Evolutionary conservation across 2,888 invertebrate species (phyloP), one percentile per base, ranked within the genome.

Genomic region (Lagria hirta): DNA sequence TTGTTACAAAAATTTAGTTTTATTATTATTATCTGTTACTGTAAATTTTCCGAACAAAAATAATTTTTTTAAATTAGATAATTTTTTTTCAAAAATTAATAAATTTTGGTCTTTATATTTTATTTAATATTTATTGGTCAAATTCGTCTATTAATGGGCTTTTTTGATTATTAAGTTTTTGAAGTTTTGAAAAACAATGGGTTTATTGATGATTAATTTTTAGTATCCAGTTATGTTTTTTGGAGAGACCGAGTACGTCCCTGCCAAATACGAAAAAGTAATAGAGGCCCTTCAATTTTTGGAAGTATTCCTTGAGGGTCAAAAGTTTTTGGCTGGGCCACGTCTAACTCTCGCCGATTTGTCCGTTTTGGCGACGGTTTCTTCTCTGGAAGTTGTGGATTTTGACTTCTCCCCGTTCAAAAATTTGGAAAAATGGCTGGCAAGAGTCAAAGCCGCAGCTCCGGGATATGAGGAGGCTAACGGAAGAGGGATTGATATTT

Each of bases 261-360:
- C 79, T 27, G 81, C 80, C 11, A 84, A 86, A 66, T 69, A 79
- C 49, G 79, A 81, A 53, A 84, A 84, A 65, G 75, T 88, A 26
- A 81, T 82, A 23, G 79, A 82, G 1, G 83, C 84, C 1, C 74
- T 88, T 30, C 77, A 75, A 18, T 81, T 84, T 52, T 71, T 90
- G 17, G 82, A 90, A 57, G 79, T 70, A n/a, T 84, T 86, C 73
- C 75, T 91, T 15, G 81, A 82, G 26, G 82, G 81, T 0, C 78
- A 83, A 58, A 76, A 79, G 51, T 92, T 79, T 70, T 80, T 74
- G 18, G 88, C 88, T 8, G 91, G 89, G 2, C 76, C 82, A 43
- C 74, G 74, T 43, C 72, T 89, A 37, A 90, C 90, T 10, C 66
- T 92, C 10, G 92, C 92, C 4, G 92, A 92, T 69, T 74, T 88